Conservation (phyloP, 1,140 invertebrate species). For the Drosophila albomicans region DNA sequence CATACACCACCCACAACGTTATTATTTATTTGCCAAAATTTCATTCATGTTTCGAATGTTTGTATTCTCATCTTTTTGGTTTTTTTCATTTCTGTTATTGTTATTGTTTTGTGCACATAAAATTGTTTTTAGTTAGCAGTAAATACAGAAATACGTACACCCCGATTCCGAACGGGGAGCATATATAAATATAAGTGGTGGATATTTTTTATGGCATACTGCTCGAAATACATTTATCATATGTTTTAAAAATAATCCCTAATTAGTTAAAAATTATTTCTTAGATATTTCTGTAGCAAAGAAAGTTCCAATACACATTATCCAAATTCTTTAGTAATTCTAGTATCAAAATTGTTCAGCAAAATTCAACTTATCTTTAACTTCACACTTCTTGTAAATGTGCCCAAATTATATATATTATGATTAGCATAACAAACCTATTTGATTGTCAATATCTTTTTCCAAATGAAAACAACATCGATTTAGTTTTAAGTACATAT, state of each 20-base stretch:
- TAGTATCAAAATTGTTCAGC: no score
- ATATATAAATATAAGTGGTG: slow-evolving; percentile 14
- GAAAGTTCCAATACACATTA: no score
- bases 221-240: slow-evolving; percentile 43
- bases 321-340: no score
- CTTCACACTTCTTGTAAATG: no score
- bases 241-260: slow-evolving; percentile 41
- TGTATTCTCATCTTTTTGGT: slow-evolving; percentile 45
- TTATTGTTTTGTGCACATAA: slow-evolving; percentile 38
- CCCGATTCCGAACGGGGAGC: not conserved
- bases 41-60: slow-evolving; percentile 73
- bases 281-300: no score
- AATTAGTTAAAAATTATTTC: slow-evolving; percentile 26
- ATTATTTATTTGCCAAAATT: slow-evolving; percentile 77
- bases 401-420: no score
- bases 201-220: slow-evolving; percentile 30
- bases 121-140: slow-evolving; percentile 42
- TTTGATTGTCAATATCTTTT: no score
- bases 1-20: slow-evolving; percentile 32
- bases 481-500: no score
- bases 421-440: no score
- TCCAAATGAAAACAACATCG: no score
- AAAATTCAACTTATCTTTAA: no score
- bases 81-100: slow-evolving; percentile 34
- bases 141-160: slow-evolving; percentile 13